Base-by-base conservation (phyloP, 2,113 vertebrate genomes). In the Clarias magur region DNA sequence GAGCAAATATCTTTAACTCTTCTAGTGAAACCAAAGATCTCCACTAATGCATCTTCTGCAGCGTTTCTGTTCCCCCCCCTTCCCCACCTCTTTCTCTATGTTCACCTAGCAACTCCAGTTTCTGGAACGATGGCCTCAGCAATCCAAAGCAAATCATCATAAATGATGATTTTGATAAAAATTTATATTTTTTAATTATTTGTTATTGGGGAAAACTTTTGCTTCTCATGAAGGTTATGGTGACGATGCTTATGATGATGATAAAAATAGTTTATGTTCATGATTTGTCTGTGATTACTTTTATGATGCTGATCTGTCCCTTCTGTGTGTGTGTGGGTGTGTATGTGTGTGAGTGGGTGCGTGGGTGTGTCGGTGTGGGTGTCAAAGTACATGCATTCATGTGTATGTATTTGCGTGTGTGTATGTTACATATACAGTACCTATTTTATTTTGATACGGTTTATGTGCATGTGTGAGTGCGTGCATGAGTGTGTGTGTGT, bases 131-230 rank as follows among this genome's bases (percentile, higher is more conserved):
- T 93, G 91, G 94, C 94, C 94, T 95, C 94, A 94, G 93, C 93
- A 93, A 94, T 94, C 94, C 93, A 95, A 95, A 95, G 94, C 92
- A 90, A 93, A 94, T 93, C 93, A 93, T 88, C 87, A 25, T 56
- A 88, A 82, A 91, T 72, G 72, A 88, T 92, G 91, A 93, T 91
- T 89, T 92, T 92, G 88, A 92, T 89, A 89, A 93, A 95, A 95
- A 94, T 95, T 93, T 96, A 95, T 96, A 95, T 95, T 95, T 95
- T 95, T 95, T 94, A 87, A 95, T 94, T 95, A 94, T 94, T 94
- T 95, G 94, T 95, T 94, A 94, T 94, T 93, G 93, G 93, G 92
- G 85, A 94, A 94, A 94, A 91, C 92, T 94, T 93, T 92, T 92
- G 88, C 92, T 94, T 93, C 91, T 93, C 93, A 89, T 91, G 92